These are phyloP conservation scores for Oreotragus oreotragus DNA, from an alignment of 2,113 vertebrate genomes.

Conservation along the genomic window DNA sequence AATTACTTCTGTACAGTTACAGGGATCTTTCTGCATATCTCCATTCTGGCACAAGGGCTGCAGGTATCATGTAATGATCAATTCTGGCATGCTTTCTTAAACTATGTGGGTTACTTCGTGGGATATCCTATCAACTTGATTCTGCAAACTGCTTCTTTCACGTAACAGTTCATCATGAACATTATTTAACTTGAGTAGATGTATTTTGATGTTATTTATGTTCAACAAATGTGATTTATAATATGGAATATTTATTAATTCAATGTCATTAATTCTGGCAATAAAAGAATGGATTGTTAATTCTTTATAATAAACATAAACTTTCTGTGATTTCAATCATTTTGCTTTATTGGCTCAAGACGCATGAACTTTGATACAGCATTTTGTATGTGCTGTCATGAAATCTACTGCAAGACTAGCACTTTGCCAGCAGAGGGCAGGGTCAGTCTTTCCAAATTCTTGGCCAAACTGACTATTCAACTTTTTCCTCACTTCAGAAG, in stretches of 20 bases:
- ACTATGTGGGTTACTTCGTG: background rate
- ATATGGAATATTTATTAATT: background rate
- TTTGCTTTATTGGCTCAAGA: background rate
- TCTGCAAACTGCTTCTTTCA: background rate
- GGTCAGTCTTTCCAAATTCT: background rate
- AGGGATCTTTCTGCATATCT: background rate
- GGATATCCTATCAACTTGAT: background rate
- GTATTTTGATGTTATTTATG: background rate
- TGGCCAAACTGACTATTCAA: background rate
- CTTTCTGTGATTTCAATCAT: background rate
- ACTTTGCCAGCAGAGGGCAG: background rate
- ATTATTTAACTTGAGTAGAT: background rate
- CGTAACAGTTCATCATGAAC: background rate
- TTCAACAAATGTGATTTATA: background rate
- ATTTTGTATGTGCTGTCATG: background rate
- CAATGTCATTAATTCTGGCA: background rate
- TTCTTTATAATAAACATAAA: background rate
- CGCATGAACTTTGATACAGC: background rate
- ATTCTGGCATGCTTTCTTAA: background rate
- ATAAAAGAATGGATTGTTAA: background rate
- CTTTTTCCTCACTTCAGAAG: background rate
- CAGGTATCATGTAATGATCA: background rate
- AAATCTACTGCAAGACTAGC: background rate
- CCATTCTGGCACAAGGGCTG: background rate
- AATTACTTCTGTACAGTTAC: background rate